Evolutionary conservation across 2,113 vertebrate genomes (phyloP).

Genomic region (Azemiops feae): DNA sequence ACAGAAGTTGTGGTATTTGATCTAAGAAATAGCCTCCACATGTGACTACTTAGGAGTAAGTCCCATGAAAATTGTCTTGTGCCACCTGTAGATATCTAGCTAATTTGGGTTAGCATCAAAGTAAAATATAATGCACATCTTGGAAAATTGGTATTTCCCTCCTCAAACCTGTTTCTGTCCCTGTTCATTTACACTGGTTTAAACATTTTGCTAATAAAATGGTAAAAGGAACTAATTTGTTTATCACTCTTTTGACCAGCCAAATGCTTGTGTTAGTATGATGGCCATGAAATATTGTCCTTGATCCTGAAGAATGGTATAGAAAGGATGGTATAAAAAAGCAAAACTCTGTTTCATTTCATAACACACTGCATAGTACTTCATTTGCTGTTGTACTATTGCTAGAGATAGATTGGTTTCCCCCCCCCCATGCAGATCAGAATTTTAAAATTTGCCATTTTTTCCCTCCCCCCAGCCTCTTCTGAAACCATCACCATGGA

Average conservation of each 20-base stretch:
- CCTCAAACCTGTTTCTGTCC: not conserved
- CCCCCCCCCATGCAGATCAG: not conserved
- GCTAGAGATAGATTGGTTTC: not conserved
- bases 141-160: not conserved
- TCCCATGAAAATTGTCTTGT: not conserved
- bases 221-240: not conserved
- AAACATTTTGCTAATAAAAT: not conserved
- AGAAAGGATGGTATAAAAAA: no score
- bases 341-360: not conserved
- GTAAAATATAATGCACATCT: not conserved
- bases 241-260: not conserved
- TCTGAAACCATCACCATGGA: constrained; percentile 95
- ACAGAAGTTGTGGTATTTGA: not conserved
- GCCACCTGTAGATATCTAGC: not conserved
- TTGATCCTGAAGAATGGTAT: not conserved
- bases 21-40: not conserved
- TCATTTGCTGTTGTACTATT: no score
- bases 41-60: not conserved
- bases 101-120: not conserved
- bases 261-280: not conserved
- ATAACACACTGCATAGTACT: no score
- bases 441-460: constrained; percentile 42
- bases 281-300: not conserved
- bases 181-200: not conserved
- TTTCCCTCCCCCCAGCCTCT: constrained; percentile 77